Evolutionary conservation across 2,113 vertebrate species (phyloP).

Genomic region (Serilophus lunatus): DNA sequence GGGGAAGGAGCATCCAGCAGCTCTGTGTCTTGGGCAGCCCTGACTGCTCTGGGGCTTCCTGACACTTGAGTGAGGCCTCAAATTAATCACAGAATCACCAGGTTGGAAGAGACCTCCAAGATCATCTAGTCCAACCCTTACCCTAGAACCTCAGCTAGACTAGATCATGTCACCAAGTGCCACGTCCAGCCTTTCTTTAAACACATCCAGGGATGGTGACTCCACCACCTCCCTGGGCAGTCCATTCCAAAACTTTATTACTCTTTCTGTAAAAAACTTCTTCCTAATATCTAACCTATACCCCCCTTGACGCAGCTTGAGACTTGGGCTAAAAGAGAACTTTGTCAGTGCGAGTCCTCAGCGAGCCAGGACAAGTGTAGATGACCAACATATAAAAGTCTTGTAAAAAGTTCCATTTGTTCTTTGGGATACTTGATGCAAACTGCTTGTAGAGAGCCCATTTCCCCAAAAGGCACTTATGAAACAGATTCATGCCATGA

Average conservation of each 20-base stretch:
- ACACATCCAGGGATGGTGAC: too few species aligned
- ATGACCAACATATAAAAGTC: neutral
- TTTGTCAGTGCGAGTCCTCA: neutral
- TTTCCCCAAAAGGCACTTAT: neutral
- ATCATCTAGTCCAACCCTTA: too few species aligned
- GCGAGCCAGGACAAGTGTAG: neutral
- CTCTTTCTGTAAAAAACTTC: too few species aligned
- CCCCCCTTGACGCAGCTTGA: too few species aligned
- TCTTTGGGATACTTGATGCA: neutral
- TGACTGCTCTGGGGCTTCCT: neutral
- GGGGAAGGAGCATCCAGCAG: neutral
- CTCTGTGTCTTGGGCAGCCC: neutral
- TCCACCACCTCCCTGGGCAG: too few species aligned
- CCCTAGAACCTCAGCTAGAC: too few species aligned
- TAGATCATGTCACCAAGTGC: too few species aligned
- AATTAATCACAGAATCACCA: too few species aligned
- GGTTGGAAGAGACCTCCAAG: too few species aligned
- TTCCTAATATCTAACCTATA: too few species aligned
- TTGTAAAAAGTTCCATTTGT: neutral
- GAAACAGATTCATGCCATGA: neutral
- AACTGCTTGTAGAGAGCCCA: neutral
- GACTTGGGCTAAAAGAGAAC: neutral
- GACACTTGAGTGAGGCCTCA: neutral
- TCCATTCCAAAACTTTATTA: too few species aligned
- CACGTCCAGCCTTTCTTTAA: too few species aligned